Percentiles rank a stretch among this genome's conserved stretches.
Conservation (phyloP, 2,888 invertebrate species). For the Drosophila formosana region DNA sequence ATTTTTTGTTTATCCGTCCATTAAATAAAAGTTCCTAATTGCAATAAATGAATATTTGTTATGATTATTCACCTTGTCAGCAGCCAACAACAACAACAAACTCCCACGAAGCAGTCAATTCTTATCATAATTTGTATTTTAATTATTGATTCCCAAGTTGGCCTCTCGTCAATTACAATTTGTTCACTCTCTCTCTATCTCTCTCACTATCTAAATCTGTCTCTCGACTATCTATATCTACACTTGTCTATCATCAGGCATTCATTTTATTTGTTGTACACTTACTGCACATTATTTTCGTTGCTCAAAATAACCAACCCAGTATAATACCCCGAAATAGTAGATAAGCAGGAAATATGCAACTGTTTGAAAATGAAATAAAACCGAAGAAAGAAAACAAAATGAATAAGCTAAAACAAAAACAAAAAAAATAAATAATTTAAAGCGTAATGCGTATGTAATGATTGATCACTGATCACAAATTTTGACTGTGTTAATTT, state of each 20-base stretch:
- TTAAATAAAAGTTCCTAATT: slow-evolving; percentile 79
- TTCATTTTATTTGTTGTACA: slow-evolving; percentile 16
- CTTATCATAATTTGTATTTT: slow-evolving; percentile 39
- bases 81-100: slow-evolving; percentile 40
- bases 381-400: slow-evolving; percentile 32
- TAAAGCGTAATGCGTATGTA: slow-evolving; percentile 79
- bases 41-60: slow-evolving; percentile 76
- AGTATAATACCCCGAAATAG: slow-evolving; percentile 43
- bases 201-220: not conserved
- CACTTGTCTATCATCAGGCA: slow-evolving; percentile 4
- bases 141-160: slow-evolving; percentile 26
- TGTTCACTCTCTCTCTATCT: slow-evolving; percentile 9
- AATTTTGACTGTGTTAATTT: slow-evolving; percentile 85
- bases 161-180: slow-evolving; percentile 53
- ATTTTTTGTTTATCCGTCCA: slow-evolving; percentile 84
- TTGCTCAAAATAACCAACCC: slow-evolving; percentile 63
- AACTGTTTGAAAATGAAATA: slow-evolving; percentile 56
- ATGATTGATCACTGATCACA: slow-evolving; percentile 85
- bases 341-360: slow-evolving; percentile 64
- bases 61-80: slow-evolving; percentile 48
- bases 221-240: not conserved
- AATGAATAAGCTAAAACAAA: slow-evolving; percentile 22
- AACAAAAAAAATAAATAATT: slow-evolving; percentile 53
- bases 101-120: slow-evolving; percentile 64
- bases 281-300: slow-evolving; percentile 57